Base-by-base conservation (phyloP, 92 coral and sea anemone genomes). In the Nematostella vectensis region DNA sequence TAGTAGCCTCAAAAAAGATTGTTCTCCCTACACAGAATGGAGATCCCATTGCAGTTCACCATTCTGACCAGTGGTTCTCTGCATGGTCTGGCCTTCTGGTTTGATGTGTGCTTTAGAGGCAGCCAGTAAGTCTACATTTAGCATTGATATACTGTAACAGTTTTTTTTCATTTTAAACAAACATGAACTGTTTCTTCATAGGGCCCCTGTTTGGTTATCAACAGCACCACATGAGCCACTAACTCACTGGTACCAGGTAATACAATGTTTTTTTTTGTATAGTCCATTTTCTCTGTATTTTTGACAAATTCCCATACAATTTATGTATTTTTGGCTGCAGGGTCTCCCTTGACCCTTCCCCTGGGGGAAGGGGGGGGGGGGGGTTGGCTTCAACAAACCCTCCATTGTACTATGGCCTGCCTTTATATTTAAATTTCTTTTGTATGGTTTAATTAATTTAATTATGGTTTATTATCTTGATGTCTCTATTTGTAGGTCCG, bases 231-330 rank as follows among this genome's bases (percentile, higher is more conserved):
- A 91, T 61, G 98, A 91, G 33, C 98, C 98, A 39, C 80, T 91
- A 8, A 91, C 98, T 2, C 98, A 91, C 54, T 91, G 98, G 98
- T 91, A 91, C 58, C 98, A 91, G 98, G 98, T 89, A 66, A n/a
- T n/a, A n/a, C n/a, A n/a, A n/a, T n/a, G 11, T 44, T 12, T 4
- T 8, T n/a, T n/a, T n/a, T n/a, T n/a, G n/a, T n/a, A n/a, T n/a
- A n/a, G n/a, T n/a, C n/a, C n/a, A n/a, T n/a, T n/a, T n/a, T n/a
- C n/a, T n/a, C n/a, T n/a, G n/a, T n/a, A n/a, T n/a, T n/a, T n/a
- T n/a, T n/a, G n/a, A n/a, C n/a, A n/a, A n/a, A n/a, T n/a, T n/a
- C n/a, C n/a, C n/a, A n/a, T n/a, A n/a, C n/a, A n/a, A n/a, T n/a
- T n/a, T n/a, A n/a, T n/a, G n/a, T n/a, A n/a, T n/a, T n/a, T n/a